Percentiles rank a stretch among this genome's conserved stretches.
phyloP scores from a whole-genome alignment of 1,140 invertebrate species.

The Heliconius himera region DNA sequence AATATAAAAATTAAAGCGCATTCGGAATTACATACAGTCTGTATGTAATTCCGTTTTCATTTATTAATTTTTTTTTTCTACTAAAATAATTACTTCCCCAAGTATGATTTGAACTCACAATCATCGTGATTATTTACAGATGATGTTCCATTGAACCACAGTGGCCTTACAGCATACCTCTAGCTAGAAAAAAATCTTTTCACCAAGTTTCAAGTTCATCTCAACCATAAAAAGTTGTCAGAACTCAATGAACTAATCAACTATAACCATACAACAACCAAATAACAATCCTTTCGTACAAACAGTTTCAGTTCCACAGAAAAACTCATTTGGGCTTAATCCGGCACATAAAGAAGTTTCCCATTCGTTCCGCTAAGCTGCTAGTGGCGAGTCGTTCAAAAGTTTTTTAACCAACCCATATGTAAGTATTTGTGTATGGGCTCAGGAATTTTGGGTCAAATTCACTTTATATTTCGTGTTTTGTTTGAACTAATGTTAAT shows the following conservation, averaged over 20 bases:
- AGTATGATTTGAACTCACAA: too few relatives aligned
- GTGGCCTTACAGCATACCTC: too few relatives aligned
- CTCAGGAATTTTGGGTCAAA: conserved; percentile 12
- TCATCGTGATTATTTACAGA: too few relatives aligned
- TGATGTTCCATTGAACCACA: too few relatives aligned
- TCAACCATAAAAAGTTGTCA: background rate
- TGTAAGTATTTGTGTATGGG: background rate
- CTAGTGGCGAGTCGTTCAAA: conserved; percentile 11
- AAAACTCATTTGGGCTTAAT: conserved; percentile 53
- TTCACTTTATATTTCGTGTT: background rate
- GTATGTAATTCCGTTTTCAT: too few relatives aligned
- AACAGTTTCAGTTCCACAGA: conserved; percentile 29
- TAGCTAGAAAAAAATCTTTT: too few relatives aligned
- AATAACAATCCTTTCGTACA: conserved; percentile 28
- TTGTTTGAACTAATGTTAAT: background rate
- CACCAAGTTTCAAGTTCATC: background rate
- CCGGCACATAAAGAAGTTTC: conserved; percentile 48
- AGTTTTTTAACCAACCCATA: background rate
- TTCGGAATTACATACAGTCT: too few relatives aligned
- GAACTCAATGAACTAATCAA: conserved; percentile 3
- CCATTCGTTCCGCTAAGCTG: conserved; percentile 34
- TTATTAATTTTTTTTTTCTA: too few relatives aligned
- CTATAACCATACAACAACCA: background rate
- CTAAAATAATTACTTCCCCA: too few relatives aligned
- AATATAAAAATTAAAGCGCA: too few relatives aligned